These are phyloP conservation scores for Leptobrachium ailaonicum DNA, from an alignment of 2,113 vertebrate species.

Conservation along the genomic window DNA sequence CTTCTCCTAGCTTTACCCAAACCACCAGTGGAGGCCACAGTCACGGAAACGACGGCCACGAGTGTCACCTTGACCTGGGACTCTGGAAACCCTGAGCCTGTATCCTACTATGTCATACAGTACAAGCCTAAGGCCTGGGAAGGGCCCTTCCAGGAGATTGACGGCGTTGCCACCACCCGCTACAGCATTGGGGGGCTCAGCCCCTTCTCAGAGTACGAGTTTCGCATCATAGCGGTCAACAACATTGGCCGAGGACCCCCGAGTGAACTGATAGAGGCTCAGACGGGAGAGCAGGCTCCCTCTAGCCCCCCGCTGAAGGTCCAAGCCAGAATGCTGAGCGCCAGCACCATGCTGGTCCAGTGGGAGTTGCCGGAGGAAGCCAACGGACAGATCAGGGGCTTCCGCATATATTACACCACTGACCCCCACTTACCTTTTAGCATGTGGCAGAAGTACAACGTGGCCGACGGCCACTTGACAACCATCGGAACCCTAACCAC, in stretches of 20 bases:
- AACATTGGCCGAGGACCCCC: constrained; percentile 89
- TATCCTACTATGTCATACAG: constrained; percentile 93
- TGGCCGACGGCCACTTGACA: constrained; percentile 82
- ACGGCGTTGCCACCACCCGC: constrained; percentile 95
- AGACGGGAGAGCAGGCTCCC: constrained; percentile 91
- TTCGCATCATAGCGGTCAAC: constrained; percentile 89
- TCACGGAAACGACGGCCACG: constrained; percentile 96
- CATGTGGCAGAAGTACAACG: constrained; percentile 91
- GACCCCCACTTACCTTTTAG: constrained; percentile 75
- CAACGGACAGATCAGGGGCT: constrained; percentile 89
- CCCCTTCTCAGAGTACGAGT: constrained; percentile 92
- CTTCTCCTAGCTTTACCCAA: constrained; percentile 84
- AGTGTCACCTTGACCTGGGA: constrained; percentile 97
- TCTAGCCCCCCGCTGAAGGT: constrained; percentile 89
- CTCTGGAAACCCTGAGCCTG: constrained; percentile 89
- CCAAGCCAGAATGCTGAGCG: constrained; percentile 88
- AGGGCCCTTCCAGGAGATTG: constrained; percentile 90
- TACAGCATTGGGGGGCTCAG: constrained; percentile 97
- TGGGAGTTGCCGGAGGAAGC: constrained; percentile 95
- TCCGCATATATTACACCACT: constrained; percentile 86
- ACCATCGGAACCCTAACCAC: constrained; percentile 85
- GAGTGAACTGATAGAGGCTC: constrained; percentile 78
- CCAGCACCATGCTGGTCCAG: constrained; percentile 91
- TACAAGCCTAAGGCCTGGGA: constrained; percentile 82
- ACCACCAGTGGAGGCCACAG: constrained; percentile 81